These are phyloP conservation scores for Dendrolimus houi DNA, from an alignment of 2,888 invertebrate genomes.

Conservation along the genomic window DNA sequence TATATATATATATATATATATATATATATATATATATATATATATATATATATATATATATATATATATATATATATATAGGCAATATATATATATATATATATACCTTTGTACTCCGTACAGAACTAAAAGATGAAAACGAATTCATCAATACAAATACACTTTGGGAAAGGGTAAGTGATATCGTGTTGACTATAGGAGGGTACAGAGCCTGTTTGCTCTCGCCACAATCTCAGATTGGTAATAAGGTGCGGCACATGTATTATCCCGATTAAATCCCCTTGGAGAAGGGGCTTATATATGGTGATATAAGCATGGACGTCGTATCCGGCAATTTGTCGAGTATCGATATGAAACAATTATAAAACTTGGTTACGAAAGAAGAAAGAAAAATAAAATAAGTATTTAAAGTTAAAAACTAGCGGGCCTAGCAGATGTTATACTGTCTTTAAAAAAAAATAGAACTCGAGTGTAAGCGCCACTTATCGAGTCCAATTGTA, in stretches of 20 bases:
- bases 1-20: too few relatives aligned
- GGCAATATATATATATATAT: not conserved
- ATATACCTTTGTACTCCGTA: not conserved
- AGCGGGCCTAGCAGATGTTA: too few relatives aligned
- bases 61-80: too few relatives aligned
- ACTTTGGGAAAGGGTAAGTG: slow-evolving; percentile 59
- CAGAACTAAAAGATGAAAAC: slow-evolving; percentile 35
- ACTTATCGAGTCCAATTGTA: too few relatives aligned
- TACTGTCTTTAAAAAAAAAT: too few relatives aligned
- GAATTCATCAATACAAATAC: slow-evolving; percentile 57
- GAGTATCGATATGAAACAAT: slow-evolving; percentile 20
- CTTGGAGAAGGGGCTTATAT: slow-evolving; percentile 53
- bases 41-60: too few relatives aligned
- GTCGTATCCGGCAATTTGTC: slow-evolving; percentile 15
- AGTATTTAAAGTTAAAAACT: too few relatives aligned
- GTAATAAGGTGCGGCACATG: slow-evolving; percentile 74
- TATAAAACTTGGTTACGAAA: too few relatives aligned
- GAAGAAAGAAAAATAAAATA: too few relatives aligned
- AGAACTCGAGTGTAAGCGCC: too few relatives aligned
- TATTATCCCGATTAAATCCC: slow-evolving; percentile 71
- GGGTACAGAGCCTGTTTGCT: slow-evolving; percentile 60
- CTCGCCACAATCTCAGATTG: slow-evolving; percentile 65
- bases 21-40: too few relatives aligned
- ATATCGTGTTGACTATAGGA: slow-evolving; percentile 64
- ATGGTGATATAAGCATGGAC: slow-evolving; percentile 52